Evolutionary conservation across 2,888 invertebrate species (phyloP).

Genomic region (Tinea trinotella): DNA sequence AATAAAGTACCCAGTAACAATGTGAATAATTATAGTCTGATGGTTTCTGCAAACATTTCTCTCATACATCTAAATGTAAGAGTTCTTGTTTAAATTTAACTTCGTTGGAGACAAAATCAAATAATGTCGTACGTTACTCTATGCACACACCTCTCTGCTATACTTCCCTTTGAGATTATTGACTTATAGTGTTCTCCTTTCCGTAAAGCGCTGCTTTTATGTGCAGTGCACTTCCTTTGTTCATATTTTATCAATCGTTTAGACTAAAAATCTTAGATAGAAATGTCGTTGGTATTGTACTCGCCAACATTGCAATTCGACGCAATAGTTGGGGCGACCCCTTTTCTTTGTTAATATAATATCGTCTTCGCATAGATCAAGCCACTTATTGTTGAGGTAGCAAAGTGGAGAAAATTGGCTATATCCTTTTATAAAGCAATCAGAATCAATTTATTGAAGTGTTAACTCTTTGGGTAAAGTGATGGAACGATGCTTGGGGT

Average conservation of each 20-base stretch:
- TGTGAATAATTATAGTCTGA: too few relatives aligned
- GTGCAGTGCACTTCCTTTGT: too few relatives aligned
- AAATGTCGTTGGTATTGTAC: too few relatives aligned
- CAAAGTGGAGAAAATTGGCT: conserved; percentile 6
- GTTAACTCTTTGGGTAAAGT: neutral
- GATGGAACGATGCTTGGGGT: neutral
- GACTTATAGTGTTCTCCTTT: too few relatives aligned
- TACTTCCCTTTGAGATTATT: too few relatives aligned
- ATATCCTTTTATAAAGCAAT: neutral
- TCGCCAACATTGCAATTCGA: neutral
- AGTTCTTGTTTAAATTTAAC: neutral
- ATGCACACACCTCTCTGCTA: neutral
- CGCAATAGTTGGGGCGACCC: neutral
- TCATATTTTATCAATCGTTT: too few relatives aligned
- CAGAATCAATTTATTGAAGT: neutral
- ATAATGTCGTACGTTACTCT: neutral
- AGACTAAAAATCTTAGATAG: too few relatives aligned
- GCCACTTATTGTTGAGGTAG: neutral
- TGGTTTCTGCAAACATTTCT: neutral
- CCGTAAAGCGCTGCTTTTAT: too few relatives aligned
- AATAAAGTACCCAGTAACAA: too few relatives aligned
- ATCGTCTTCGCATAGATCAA: neutral
- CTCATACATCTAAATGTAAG: neutral
- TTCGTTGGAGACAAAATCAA: neutral
- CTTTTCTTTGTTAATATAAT: neutral